phyloP scores from a whole-genome alignment of 2,797 vertebrate species.

The Coracias cyanogaster region DNA sequence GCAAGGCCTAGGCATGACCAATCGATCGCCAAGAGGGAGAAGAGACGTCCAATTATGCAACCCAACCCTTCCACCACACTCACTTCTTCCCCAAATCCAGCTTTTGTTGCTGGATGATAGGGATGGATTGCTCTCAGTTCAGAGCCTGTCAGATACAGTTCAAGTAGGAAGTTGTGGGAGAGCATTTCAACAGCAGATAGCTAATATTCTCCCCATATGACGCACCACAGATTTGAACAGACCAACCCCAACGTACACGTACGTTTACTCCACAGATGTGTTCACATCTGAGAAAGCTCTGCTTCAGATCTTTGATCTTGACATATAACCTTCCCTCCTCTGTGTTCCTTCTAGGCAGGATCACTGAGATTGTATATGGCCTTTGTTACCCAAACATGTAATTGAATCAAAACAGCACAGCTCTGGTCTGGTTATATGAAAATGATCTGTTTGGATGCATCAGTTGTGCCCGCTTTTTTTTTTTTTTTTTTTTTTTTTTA shows the following conservation, averaged over 20 bases:
- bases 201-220: conserved; percentile 35
- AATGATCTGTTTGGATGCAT: conserved; percentile 60
- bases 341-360: conserved; percentile 70
- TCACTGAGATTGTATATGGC: conserved; percentile 54
- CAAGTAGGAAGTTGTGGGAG: conserved; percentile 58
- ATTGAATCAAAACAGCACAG: conserved; percentile 19
- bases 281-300: conserved; percentile 60
- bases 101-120: conserved; percentile 69
- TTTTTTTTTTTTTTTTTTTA: neutral
- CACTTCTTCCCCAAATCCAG: conserved; percentile 67
- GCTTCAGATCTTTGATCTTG: conserved; percentile 58
- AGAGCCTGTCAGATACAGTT: conserved; percentile 55
- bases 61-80: conserved; percentile 74
- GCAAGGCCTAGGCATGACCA: conserved; percentile 84
- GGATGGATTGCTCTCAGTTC: conserved; percentile 66
- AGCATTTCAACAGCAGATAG: conserved; percentile 52
- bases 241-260: neutral
- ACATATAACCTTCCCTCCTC: conserved; percentile 39
- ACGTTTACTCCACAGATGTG: conserved; percentile 41
- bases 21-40: conserved; percentile 78
- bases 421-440: neutral
- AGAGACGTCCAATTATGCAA: conserved; percentile 78
- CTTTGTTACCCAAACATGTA: neutral
- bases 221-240: conserved; percentile 40
- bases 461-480: conserved; percentile 33